These are phyloP conservation scores for Caenorhabditis panamensis DNA, from an alignment of 2,888 invertebrate genomes.

Conservation along the genomic window DNA sequence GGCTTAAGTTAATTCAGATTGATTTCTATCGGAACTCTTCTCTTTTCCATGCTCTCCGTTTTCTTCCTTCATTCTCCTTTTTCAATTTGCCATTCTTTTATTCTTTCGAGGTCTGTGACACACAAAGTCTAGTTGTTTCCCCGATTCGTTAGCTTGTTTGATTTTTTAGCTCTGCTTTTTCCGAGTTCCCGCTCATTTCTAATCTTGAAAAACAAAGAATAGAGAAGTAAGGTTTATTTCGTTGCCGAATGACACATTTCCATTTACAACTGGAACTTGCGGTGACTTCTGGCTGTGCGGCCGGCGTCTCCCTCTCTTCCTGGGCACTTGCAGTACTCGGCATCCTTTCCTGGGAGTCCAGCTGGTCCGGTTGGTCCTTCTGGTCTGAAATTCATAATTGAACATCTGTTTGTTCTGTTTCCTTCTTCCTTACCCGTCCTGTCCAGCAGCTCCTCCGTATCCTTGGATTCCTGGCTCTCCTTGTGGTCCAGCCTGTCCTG, in stretches of 20 bases:
- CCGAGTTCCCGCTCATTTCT: not conserved
- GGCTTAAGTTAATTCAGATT: constrained; percentile 38
- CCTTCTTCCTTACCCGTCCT: constrained; percentile 58
- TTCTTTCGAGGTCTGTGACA: not conserved
- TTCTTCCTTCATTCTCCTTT: constrained; percentile 9
- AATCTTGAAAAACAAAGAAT: not conserved
- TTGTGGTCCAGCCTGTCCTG: too few species aligned
- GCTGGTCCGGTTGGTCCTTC: constrained; percentile 68
- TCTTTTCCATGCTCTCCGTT: constrained; percentile 7
- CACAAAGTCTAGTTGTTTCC: too few species aligned
- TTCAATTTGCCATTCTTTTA: constrained; percentile 24
- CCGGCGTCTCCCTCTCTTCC: constrained; percentile 59
- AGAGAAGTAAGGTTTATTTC: constrained; percentile 42
- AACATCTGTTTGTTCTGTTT: not conserved
- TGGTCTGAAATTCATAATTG: constrained; percentile 49
- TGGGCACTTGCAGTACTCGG: constrained; percentile 75
- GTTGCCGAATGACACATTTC: constrained; percentile 27
- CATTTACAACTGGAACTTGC: constrained; percentile 58
- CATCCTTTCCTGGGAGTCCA: constrained; percentile 71
- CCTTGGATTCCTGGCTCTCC: constrained; percentile 74
- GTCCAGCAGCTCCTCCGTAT: constrained; percentile 72
- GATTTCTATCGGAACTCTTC: constrained; percentile 39
- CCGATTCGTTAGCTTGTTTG: not conserved
- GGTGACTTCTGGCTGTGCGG: constrained; percentile 48
- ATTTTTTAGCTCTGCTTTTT: not conserved